These are phyloP conservation scores for Macquaria australasica DNA, from an alignment of 2,113 vertebrate genomes.

Conservation along the genomic window DNA sequence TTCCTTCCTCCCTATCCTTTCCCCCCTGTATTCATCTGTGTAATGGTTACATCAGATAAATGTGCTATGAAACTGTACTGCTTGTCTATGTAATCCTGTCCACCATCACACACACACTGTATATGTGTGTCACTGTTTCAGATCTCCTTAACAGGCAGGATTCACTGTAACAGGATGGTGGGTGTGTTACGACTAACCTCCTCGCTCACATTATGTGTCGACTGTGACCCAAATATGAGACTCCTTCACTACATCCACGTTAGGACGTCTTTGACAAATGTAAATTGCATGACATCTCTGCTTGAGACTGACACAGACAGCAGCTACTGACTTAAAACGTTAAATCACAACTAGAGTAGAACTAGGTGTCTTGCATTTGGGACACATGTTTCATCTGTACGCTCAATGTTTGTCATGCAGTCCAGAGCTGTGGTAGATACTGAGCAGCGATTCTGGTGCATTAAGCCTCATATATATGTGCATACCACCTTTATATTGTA, in stretches of 20 bases:
- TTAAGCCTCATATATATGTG: neutral
- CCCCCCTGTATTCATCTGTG: constrained; percentile 22
- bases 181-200: constrained; percentile 75
- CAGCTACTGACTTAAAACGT: neutral
- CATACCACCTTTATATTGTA: constrained; percentile 13
- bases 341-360: neutral
- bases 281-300: neutral
- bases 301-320: neutral
- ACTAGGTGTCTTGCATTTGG: constrained; percentile 62
- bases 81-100: constrained; percentile 61
- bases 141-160: constrained; percentile 83
- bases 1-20: neutral
- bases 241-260: neutral
- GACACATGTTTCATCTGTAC: constrained; percentile 51
- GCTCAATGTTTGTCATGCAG: constrained; percentile 33
- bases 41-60: constrained; percentile 47
- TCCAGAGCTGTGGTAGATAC: constrained; percentile 53
- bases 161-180: constrained; percentile 83
- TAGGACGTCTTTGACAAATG: neutral
- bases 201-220: constrained; percentile 53
- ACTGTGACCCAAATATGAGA: constrained; percentile 71
- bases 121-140: constrained; percentile 76
- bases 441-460: constrained; percentile 39
- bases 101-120: constrained; percentile 69
- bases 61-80: constrained; percentile 46